These are phyloP conservation scores for Pseudotriccus pelzelni DNA, from an alignment of 2,797 vertebrate genomes.

Conservation along the genomic window DNA sequence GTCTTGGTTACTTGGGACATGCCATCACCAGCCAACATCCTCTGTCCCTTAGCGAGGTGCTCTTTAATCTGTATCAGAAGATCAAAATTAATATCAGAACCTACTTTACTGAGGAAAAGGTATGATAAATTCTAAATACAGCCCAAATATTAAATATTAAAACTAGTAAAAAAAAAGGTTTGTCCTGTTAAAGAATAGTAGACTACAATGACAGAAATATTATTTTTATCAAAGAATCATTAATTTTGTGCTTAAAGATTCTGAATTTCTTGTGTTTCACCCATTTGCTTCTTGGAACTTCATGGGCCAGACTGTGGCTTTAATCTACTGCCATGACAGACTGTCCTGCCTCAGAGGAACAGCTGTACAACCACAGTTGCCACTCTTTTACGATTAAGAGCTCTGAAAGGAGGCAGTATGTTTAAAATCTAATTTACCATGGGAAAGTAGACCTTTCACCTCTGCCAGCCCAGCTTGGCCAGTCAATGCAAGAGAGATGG, in stretches of 20 bases:
- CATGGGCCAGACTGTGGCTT: neutral
- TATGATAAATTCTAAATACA: neutral
- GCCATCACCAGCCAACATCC: conserved; percentile 92
- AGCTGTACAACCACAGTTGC: neutral
- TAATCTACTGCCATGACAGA: neutral
- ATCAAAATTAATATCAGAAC: conserved; percentile 65
- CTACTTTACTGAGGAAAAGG: conserved; percentile 13
- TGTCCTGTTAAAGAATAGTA: neutral
- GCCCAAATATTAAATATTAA: neutral
- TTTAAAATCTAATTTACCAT: neutral
- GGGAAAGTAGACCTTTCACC: neutral
- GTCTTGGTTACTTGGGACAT: conserved; percentile 99
- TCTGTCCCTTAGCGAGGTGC: conserved; percentile 95
- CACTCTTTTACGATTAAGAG: neutral
- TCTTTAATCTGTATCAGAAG: conserved; percentile 89
- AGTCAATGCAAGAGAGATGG: neutral
- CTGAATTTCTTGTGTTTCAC: neutral
- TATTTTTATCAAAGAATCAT: neutral
- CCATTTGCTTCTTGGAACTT: neutral
- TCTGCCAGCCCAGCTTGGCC: neutral
- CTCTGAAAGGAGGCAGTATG: neutral
- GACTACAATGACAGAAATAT: neutral
- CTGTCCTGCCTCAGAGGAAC: neutral
- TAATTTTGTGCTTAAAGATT: neutral
- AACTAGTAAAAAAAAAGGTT: neutral